Conservation (phyloP, 2,888 invertebrate genomes). For the Dasysyrphus tricinctus region DNA sequence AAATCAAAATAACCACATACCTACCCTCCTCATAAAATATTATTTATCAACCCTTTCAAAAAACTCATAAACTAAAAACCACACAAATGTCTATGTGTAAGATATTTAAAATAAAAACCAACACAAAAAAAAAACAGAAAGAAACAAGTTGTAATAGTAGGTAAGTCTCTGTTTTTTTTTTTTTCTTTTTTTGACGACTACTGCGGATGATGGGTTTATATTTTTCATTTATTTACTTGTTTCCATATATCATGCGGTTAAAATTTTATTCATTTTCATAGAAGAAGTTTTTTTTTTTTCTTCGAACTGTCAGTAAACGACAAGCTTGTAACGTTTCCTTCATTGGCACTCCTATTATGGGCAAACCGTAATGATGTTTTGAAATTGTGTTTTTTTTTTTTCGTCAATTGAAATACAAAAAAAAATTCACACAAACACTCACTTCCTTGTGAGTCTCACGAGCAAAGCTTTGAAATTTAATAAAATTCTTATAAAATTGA, state of each 20-base stretch:
- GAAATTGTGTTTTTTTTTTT: background rate
- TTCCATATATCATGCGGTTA: constrained; percentile 28
- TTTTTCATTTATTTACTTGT: constrained; percentile 15
- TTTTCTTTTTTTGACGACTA: constrained; percentile 4
- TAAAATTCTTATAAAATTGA: constrained; percentile 18
- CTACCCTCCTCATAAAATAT: background rate
- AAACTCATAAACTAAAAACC: constrained; percentile 24
- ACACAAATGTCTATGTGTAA: background rate
- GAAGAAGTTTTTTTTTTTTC: constrained; percentile 9
- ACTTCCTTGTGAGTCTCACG: background rate
- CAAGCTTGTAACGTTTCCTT: constrained; percentile 14
- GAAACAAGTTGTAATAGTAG: background rate
- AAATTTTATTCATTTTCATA: constrained; percentile 28
- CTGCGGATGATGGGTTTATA: constrained; percentile 15
- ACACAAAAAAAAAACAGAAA: background rate
- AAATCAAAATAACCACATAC: constrained; percentile 12
- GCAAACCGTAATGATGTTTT: constrained; percentile 12
- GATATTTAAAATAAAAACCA: background rate
- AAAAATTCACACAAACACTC: background rate
- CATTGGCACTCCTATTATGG: constrained; percentile 27
- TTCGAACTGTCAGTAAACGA: background rate
- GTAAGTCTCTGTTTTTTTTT: background rate
- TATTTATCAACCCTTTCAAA: constrained; percentile 2
- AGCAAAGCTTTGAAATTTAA: constrained; percentile 5
- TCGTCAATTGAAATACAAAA: background rate